A percentile compares a stretch with the other conserved stretches of the same genome.
phyloP scores from a whole-genome alignment of 2,888 invertebrate species.

The Euphydryas editha region DNA sequence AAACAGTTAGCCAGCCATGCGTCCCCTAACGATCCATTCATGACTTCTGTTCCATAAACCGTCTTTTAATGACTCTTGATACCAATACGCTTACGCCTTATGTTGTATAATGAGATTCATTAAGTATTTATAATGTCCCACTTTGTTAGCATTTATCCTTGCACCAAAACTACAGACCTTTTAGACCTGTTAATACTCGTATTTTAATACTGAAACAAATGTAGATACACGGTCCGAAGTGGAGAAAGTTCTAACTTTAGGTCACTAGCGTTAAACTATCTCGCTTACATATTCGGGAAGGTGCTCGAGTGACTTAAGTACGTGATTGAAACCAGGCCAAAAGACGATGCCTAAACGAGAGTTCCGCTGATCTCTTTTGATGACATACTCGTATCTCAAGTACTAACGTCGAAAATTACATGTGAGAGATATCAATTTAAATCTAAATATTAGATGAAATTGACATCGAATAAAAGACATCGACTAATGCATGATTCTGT shows the following conservation, averaged over 20 bases:
- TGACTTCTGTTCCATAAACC: conserved; percentile 39
- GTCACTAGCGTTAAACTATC: conserved; percentile 54
- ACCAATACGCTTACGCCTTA: conserved; percentile 20
- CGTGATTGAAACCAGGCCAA: conserved; percentile 69
- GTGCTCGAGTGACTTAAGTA: conserved; percentile 32
- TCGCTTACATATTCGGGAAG: conserved; percentile 37
- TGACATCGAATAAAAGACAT: no score
- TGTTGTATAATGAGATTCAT: conserved; percentile 23
- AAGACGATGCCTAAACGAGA: conserved; percentile 50
- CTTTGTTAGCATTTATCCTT: conserved; percentile 17
- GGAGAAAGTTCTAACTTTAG: conserved; percentile 62
- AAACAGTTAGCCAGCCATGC: conserved; percentile 58
- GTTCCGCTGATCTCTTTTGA: conserved; percentile 44
- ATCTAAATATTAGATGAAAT: no score
- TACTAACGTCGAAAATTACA: neutral
- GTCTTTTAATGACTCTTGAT: conserved; percentile 21
- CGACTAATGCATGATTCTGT: no score
- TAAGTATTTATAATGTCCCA: conserved; percentile 5
- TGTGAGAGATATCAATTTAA: no score
- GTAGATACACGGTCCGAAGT: conserved; percentile 19
- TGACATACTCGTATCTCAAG: conserved; percentile 5
- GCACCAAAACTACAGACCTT: conserved; percentile 4
- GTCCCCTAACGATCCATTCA: conserved; percentile 72
- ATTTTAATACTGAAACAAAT: conserved; percentile 20
- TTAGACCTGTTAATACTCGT: conserved; percentile 19